A percentile compares a stretch with the other conserved stretches of the same genome.
phyloP scores from a whole-genome alignment of 35 echinoderm and acorn worm species.

The Anneissia japonica region DNA sequence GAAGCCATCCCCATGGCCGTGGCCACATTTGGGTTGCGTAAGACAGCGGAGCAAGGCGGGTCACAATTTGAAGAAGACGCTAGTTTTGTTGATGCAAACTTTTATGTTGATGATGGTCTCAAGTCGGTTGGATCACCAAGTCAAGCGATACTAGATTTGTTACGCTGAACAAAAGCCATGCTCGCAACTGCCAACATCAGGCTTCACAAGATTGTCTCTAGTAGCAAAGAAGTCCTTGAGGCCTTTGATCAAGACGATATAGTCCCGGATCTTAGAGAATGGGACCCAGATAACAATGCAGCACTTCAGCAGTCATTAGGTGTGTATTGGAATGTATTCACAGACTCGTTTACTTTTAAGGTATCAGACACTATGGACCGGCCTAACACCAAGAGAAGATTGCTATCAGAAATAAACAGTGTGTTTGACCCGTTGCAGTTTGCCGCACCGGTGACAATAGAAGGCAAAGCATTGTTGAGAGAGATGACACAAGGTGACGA shows the following conservation, averaged over 20 bases:
- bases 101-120: not conserved
- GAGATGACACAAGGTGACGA: not conserved
- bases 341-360: not conserved
- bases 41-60: not conserved
- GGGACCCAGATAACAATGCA: not conserved
- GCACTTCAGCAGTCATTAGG: not conserved
- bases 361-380: not conserved
- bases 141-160: not conserved
- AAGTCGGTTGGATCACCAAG: not conserved
- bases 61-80: not conserved
- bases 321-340: not conserved
- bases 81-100: not conserved
- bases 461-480: not conserved
- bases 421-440: not conserved
- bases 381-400: not conserved
- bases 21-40: not conserved
- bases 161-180: not conserved
- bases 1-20: not conserved
- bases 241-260: not conserved
- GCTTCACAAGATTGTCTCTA: not conserved
- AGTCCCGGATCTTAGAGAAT: not conserved
- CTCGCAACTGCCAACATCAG: not conserved
- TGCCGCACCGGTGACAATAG: not conserved
- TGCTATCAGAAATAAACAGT: not conserved
- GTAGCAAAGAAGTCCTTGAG: not conserved